Base-by-base conservation (phyloP, 2,113 vertebrate genomes). In the Protobothrops flavoviridis region DNA sequence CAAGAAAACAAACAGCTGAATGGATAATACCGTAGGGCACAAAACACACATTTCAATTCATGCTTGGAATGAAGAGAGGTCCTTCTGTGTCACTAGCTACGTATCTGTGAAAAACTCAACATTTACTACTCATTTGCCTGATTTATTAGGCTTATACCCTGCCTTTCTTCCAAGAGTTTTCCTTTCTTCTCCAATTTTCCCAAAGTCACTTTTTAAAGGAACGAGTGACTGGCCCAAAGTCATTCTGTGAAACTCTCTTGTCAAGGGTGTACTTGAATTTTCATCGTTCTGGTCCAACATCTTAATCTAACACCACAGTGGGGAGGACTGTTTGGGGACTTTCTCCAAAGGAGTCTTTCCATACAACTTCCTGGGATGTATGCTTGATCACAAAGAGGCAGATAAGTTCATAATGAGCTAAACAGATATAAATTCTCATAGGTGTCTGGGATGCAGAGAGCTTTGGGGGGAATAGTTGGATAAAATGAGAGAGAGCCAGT, bases 1-100 rank as follows among this genome's bases (percentile, higher is more conserved):
- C 90, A 87, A 93, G 81, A 93, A 94, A 94, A 94, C 90, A 96
- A 96, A 24, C 93, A 96, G 92, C 93, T 87, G 88, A 21, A 95
- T 45, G 92, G 87, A 94, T 64, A 94, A 74, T 33, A 91, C 93
- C 95, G 95, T 86, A 94, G 33, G 94, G 91, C 61, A 45, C 3
- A 45, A 87, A 88, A 95, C 24, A 93, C 26, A 88, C 5, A 20
- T 43, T 91, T 88, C 74, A 95, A 61, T 59, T 8, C 57, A 26
- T 91, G 85, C 94, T 55, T 61, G 89, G 93, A 94, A 94, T n/a
- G 53, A 91, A 88, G 91, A 88, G 0, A 92, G 90, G 61, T 90
- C 91, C 39, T 50, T 56, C 20, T 4, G 61, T n/a, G 94, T 55
- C 64, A 45, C 26, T 85, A 4, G 90, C 93, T 89, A 91, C 91